phyloP scores from a whole-genome alignment of 2,888 invertebrate species.

The Blera fallax region DNA sequence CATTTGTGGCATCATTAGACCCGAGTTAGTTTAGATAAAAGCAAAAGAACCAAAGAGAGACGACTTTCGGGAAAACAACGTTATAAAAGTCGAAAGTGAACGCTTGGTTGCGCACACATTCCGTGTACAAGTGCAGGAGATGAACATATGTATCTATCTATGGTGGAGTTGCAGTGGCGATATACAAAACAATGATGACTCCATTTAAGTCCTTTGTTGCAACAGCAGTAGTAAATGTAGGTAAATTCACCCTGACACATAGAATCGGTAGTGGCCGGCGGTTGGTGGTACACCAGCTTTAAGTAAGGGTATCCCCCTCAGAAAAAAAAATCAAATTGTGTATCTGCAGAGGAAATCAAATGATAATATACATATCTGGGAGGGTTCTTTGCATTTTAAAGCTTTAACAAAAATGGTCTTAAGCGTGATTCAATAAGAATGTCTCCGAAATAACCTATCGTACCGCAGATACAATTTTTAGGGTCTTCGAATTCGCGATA shows the following conservation, averaged over 20 bases:
- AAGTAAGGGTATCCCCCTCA: too few relatives aligned
- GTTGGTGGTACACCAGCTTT: neutral
- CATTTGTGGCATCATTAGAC: constrained; percentile 67
- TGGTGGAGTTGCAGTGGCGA: neutral
- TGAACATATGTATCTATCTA: constrained; percentile 1
- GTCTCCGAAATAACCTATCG: too few relatives aligned
- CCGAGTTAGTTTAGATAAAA: constrained; percentile 61
- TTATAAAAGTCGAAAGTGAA: constrained; percentile 46
- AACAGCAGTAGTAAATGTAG: constrained; percentile 20
- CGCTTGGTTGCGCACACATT: constrained; percentile 44
- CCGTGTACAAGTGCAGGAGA: neutral
- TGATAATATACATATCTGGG: neutral
- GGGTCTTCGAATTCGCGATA: too few relatives aligned
- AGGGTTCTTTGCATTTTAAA: neutral
- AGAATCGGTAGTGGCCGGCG: neutral
- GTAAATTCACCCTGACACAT: constrained; percentile 33
- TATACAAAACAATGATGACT: constrained; percentile 26
- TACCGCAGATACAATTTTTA: too few relatives aligned
- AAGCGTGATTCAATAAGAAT: neutral
- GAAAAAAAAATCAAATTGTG: too few relatives aligned
- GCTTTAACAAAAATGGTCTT: constrained; percentile 2
- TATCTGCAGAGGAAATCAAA: neutral
- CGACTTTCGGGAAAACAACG: constrained; percentile 31
- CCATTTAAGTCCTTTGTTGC: constrained; percentile 48
- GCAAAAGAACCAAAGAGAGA: constrained; percentile 36